Conservation (phyloP, 1,140 invertebrate genomes). For the Drusus annulatus region DNA sequence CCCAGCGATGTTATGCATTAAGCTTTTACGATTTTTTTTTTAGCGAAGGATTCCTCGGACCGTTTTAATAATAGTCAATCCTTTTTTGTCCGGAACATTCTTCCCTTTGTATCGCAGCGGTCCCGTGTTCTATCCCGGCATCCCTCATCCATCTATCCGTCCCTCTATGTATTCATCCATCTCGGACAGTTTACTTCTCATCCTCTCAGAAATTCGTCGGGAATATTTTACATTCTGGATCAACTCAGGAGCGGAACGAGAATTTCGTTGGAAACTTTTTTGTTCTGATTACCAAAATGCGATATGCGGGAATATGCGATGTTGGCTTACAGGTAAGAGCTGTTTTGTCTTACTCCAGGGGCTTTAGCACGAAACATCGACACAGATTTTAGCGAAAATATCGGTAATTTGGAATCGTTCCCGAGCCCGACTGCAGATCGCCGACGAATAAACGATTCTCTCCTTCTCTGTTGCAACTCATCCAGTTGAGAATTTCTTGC, state of each 20-base stretch:
- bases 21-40: constrained; percentile 12
- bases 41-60: constrained; percentile 22
- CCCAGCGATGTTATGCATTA: background rate
- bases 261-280: background rate
- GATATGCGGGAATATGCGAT: too few species aligned
- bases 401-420: too few species aligned
- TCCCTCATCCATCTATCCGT: constrained; percentile 10
- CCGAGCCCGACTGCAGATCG: too few species aligned
- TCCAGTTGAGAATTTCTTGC: too few species aligned
- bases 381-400: too few species aligned
- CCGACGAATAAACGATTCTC: too few species aligned
- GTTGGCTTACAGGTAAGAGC: too few species aligned
- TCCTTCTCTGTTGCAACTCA: too few species aligned
- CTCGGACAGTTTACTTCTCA: constrained; percentile 15
- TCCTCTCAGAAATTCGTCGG: background rate
- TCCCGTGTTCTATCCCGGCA: background rate
- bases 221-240: constrained; percentile 22
- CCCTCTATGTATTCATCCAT: constrained; percentile 27
- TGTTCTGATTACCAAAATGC: too few species aligned
- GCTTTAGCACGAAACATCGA: too few species aligned
- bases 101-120: constrained; percentile 32
- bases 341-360: too few species aligned
- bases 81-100: constrained; percentile 33
- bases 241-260: constrained; percentile 15
- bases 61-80: constrained; percentile 41